Base-by-base conservation (phyloP, 2,888 invertebrate species). In the Branchipolynoe longqiensis region DNA sequence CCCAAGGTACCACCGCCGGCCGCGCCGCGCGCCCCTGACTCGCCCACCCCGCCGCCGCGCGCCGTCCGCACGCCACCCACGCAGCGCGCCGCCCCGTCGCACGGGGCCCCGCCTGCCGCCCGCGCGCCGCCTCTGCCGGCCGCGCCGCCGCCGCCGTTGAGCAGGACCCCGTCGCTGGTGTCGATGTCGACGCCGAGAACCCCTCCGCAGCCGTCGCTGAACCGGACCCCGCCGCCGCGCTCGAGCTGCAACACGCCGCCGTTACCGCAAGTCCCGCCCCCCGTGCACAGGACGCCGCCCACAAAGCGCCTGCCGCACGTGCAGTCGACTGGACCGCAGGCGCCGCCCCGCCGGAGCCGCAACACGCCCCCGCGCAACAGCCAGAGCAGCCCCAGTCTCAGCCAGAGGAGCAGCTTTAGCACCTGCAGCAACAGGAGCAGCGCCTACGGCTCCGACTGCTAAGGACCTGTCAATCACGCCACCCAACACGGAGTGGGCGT, bases 381-480 rank as follows among this genome's bases (percentile, higher is more conserved):
- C 54, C 78, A 78, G 48, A 78, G 78, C 48, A 78, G 78, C 28
- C 78, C 78, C 8, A 78, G 78, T 28, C 78, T 78, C 18, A 78
- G 78, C 28, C 41, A 48, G 48, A 40, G 78, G 78, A 78, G 78
- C 28, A 78, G 48, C 28, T 78, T 78, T 31, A 78, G 78, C 31
- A 78, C 78, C 1, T 48, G 48, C 48, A 78, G 78, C 28, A 78
- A 78, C 25, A 78, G 78, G 31, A 78, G 78, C 31, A 78, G 78
- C 31, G 78, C 78, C 48, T 78, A 78, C 28, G 78, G 78, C 14
- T 40, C 40, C 8, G 78, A 78, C 78, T 78, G 78, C 48, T 78
- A 48, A 78, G 48, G 33, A n/a, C 6, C 38, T 36, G 36, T 14
- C 22, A 14, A n/a, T 36, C 14, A 38, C 69, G 36, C 33, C 69